Conservation (phyloP, 2,888 invertebrate species). For the Eulithis testata region DNA sequence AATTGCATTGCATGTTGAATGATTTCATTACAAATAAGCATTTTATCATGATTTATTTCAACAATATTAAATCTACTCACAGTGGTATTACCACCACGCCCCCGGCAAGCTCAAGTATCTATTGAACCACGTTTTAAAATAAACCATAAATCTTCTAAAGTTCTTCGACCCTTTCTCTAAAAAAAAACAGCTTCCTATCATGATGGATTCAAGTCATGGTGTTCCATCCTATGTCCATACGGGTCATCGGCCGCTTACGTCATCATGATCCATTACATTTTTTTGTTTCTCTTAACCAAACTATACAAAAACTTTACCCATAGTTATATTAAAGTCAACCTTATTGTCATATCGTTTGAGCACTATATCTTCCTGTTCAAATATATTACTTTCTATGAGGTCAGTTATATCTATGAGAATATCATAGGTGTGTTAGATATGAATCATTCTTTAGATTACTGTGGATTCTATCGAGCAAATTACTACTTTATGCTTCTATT, state of each 20-base stretch:
- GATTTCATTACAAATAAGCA: background rate
- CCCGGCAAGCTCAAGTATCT: constrained; percentile 6
- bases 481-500: constrained; percentile 16
- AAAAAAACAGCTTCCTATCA: constrained; percentile 45
- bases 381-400: constrained; percentile 24
- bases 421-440: constrained; percentile 42
- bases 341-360: constrained; percentile 20
- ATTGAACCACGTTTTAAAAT: constrained; percentile 35
- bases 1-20: background rate
- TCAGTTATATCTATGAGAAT: constrained; percentile 32
- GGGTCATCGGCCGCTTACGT: constrained; percentile 71
- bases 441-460: constrained; percentile 43
- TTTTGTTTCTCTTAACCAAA: constrained; percentile 59
- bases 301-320: constrained; percentile 31
- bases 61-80: background rate
- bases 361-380: constrained; percentile 7
- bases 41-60: background rate
- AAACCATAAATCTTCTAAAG: constrained; percentile 36
- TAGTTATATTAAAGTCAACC: constrained; percentile 30
- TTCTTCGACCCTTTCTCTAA: constrained; percentile 48
- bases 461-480: constrained; percentile 32
- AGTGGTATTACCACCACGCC: background rate
- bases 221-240: constrained; percentile 58
- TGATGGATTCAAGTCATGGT: constrained; percentile 64
- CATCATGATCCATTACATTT: constrained; percentile 65